Evolutionary conservation across 2,113 vertebrate species (phyloP), one percentile per base, ranked within the genome.

Genomic region (Galemys pyrenaicus): DNA sequence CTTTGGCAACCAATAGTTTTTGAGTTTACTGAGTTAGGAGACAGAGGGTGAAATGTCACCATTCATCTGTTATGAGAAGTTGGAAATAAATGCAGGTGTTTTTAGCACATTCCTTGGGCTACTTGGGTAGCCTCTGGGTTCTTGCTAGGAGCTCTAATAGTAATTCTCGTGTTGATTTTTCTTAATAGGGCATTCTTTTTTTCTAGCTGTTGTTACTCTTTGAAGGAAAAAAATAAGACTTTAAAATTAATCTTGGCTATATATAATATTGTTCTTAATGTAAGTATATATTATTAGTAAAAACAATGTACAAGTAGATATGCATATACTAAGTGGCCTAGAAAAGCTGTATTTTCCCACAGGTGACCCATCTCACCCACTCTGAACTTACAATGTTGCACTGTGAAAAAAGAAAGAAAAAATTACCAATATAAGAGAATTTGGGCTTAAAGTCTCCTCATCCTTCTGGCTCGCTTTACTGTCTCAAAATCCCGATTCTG

Each of bases 51-150:
- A 96, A 97, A 96, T 94, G 93, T 70, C 96, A 93, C 68, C 75
- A 95, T 93, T 94, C 89, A 96, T 96, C 95, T 98, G 92, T 96
- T 96, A 87, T 70, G 68, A 78, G 77, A 92, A 68, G 81, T 96
- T 70, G 54, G 94, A 98, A 98, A 97, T 95, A 98, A 97, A 97
- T 95, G 90, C 24, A 97, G 96, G 89, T 20, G 93, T 84, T 73
- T 78, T 87, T 95, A 97, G 87, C 84, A 44, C 12, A 94, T 87
- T 92, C 85, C 32, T 68, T 17, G 0, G 35, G 41, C 92, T 97
- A 85, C 77, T 71, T 96, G 94, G 87, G 85, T 94, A 97, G 96
- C 78, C 86, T 90, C 65, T 58, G n/a, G 28, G 54, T 11, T 96
- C 71, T 91, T 30, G 44, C 39, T 81, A 49, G 85, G 28, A 88